Conservation (phyloP, 2,888 invertebrate genomes). For the Acrocyrtus sp. region DNA sequence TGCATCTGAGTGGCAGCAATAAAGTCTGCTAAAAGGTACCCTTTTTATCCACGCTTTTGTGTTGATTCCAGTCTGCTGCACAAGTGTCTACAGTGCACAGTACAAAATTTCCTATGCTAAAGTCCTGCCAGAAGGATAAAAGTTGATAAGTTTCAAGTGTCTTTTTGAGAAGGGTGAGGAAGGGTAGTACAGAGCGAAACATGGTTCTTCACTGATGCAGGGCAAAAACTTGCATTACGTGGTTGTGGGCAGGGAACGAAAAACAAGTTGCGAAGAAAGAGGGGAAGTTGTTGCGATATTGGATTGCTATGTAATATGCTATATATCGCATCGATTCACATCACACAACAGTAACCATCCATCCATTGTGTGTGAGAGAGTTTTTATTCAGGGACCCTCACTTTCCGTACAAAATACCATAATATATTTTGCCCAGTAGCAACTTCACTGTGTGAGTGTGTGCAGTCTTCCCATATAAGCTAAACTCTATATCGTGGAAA, state of each 20-base stretch:
- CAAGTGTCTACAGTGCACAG: too few relatives aligned
- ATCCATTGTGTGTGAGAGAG: slow-evolving; percentile 18
- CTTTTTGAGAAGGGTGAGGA: not conserved
- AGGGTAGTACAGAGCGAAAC: not conserved
- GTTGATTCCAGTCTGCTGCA: too few relatives aligned
- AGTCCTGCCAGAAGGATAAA: not conserved
- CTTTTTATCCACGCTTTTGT: too few relatives aligned
- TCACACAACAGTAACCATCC: not conserved
- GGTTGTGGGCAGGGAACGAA: not conserved
- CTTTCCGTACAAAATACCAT: too few relatives aligned
- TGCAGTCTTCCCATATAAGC: too few relatives aligned
- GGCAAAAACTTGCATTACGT: not conserved
- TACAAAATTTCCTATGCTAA: too few relatives aligned
- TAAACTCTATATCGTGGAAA: too few relatives aligned
- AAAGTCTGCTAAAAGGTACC: too few relatives aligned
- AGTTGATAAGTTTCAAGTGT: not conserved
- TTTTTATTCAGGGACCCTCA: slow-evolving; percentile 12
- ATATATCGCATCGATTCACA: slow-evolving; percentile 14
- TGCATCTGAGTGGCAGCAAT: not conserved
- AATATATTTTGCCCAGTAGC: too few relatives aligned
- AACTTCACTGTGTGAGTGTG: not conserved
- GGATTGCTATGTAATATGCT: not conserved
- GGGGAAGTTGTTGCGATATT: slow-evolving; percentile 1
- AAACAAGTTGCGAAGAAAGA: not conserved
- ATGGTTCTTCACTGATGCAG: not conserved